A percentile compares a stretch with the other conserved stretches of the same genome.
These are phyloP conservation scores for Nyctalus aviator DNA, from an alignment of 2,797 vertebrate genomes.

Conservation along the genomic window DNA sequence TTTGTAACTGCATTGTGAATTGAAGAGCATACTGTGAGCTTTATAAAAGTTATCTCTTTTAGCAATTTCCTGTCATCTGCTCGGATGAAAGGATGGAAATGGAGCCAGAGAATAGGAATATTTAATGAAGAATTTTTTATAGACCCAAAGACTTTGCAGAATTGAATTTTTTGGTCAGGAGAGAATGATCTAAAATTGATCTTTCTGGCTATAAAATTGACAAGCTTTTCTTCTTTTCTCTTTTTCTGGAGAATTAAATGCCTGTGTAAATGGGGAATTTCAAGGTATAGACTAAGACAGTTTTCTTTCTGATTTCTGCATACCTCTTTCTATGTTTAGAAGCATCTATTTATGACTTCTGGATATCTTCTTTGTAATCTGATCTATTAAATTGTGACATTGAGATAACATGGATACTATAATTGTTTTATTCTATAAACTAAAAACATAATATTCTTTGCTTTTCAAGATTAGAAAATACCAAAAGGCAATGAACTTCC, in stretches of 20 bases:
- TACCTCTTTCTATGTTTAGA: slow-evolving; percentile 43
- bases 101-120: slow-evolving; percentile 46
- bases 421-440: background rate
- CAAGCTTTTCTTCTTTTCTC: background rate
- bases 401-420: background rate
- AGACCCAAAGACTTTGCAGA: slow-evolving; percentile 65
- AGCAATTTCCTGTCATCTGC: slow-evolving; percentile 74
- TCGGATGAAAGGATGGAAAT: slow-evolving; percentile 74
- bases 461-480: slow-evolving; percentile 7
- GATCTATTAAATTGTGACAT: background rate
- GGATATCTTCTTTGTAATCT: background rate
- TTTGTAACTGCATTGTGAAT: slow-evolving; percentile 69
- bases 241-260: slow-evolving; percentile 66
- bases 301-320: slow-evolving; percentile 59
- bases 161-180: slow-evolving; percentile 74
- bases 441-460: background rate
- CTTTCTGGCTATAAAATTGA: slow-evolving; percentile 74
- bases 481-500: background rate
- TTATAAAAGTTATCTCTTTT: slow-evolving; percentile 81
- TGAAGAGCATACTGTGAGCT: slow-evolving; percentile 72
- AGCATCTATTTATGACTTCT: slow-evolving; percentile 31
- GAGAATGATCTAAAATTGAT: slow-evolving; percentile 77
- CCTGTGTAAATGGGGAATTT: slow-evolving; percentile 61
- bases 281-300: slow-evolving; percentile 54
- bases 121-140: slow-evolving; percentile 57